A percentile compares a stretch with the other conserved stretches of the same genome.
Conservation (phyloP, 1,140 invertebrate genomes). For the Teleogryllus occipitalis region DNA sequence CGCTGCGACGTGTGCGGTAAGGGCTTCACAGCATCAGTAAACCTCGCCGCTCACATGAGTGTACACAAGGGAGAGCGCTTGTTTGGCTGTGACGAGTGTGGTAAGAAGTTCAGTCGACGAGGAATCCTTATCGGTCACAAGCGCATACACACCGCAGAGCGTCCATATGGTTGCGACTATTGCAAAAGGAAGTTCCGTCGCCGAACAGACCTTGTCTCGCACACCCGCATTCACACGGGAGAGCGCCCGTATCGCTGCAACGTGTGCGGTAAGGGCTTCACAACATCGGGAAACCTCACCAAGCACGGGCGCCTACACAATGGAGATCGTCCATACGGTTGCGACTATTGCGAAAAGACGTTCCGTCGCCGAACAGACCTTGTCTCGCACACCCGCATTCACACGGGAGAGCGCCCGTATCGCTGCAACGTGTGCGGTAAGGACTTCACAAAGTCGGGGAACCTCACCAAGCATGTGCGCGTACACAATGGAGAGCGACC, state of each 20-base stretch:
- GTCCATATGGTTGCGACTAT: constrained; percentile 49
- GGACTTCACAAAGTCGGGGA: constrained; percentile 33
- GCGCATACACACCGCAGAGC: constrained; percentile 50
- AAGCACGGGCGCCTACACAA: constrained; percentile 37
- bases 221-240: too few species aligned
- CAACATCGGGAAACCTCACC: constrained; percentile 44
- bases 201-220: too few species aligned
- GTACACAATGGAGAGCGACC: constrained; percentile 27
- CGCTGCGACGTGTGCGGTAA: constrained; percentile 44
- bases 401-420: constrained; percentile 49
- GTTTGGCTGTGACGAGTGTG: too few species aligned
- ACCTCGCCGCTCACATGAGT: too few species aligned
- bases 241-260: too few species aligned
- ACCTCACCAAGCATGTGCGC: constrained; percentile 11
- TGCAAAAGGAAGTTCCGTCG: constrained; percentile 47
- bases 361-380: constrained; percentile 56
- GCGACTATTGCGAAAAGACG: constrained; percentile 62
- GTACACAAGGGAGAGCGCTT: too few species aligned
- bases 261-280: too few species aligned
- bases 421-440: constrained; percentile 48
- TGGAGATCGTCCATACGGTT: constrained; percentile 39
- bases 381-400: constrained; percentile 49
- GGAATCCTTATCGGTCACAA: constrained; percentile 43
- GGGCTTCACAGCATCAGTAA: too few species aligned
- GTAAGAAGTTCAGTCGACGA: too few species aligned